Percentiles rank a stretch among this genome's conserved stretches.
phyloP scores from a whole-genome alignment of 2,888 invertebrate genomes.

The Caenorhabditis sp. region DNA sequence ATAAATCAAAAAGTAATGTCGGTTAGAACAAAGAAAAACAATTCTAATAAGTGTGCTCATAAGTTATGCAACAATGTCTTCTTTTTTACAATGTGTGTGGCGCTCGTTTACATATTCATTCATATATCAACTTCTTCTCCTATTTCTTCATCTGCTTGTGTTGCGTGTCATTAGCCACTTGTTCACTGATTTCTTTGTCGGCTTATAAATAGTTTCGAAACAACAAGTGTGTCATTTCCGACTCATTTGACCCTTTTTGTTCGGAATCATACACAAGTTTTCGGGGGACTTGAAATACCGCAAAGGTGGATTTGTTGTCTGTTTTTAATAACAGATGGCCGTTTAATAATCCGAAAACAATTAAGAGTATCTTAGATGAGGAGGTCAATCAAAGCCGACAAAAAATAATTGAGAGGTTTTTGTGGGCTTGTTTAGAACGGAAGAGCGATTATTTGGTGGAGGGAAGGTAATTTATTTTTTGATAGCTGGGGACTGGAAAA shows the following conservation, averaged over 20 bases:
- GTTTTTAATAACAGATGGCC: not conserved
- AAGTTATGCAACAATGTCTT: not conserved
- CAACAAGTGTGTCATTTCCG: constrained; percentile 8
- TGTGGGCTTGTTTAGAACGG: not conserved
- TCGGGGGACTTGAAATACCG: not conserved
- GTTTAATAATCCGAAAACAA: not conserved
- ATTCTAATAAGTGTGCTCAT: constrained; percentile 4
- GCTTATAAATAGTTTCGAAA: not conserved
- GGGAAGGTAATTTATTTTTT: not conserved
- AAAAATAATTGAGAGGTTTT: not conserved
- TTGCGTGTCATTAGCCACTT: constrained; percentile 35
- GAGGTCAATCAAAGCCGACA: constrained; percentile 8
- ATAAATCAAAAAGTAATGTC: not conserved
- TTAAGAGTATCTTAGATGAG: constrained; percentile 1
- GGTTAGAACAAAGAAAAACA: constrained; percentile 26
- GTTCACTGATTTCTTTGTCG: constrained; percentile 13
- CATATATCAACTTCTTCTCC: constrained; percentile 24
- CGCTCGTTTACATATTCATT: constrained; percentile 19
- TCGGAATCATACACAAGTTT: not conserved
- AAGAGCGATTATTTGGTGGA: not conserved
- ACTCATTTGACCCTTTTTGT: not conserved
- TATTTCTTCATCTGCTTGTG: constrained; percentile 7
- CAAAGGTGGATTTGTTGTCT: not conserved
- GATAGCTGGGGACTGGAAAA: too few species aligned
- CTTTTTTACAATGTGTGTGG: not conserved